Conservation (phyloP, 2,113 vertebrate species). For the Nipponia nippon region DNA sequence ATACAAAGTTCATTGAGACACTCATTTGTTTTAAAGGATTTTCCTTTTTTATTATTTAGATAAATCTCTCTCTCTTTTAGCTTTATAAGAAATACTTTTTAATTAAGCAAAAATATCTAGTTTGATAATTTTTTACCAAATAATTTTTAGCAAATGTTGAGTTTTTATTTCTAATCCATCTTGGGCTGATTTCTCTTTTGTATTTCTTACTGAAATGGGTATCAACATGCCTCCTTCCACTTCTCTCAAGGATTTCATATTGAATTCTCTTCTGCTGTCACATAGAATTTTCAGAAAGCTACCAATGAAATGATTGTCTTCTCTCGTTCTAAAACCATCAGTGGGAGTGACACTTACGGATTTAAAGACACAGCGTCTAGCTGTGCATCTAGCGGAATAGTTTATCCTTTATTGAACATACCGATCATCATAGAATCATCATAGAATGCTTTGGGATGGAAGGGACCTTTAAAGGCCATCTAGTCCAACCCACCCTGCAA, state of each 20-base stretch:
- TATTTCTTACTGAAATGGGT: slow-evolving; percentile 25
- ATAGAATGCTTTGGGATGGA: too few species aligned
- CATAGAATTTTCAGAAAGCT: neutral
- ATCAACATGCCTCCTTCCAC: neutral
- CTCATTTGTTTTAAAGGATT: rapidly evolving
- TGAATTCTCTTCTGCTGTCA: neutral
- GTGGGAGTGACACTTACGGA: neutral
- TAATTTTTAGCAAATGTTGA: neutral
- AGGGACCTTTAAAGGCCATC: too few species aligned
- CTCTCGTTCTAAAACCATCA: slow-evolving; percentile 14
- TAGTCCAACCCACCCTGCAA: too few species aligned
- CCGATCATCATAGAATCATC: too few species aligned
- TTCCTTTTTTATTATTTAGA: neutral
- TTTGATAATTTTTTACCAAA: neutral
- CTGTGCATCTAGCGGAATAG: neutral
- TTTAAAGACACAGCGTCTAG: slow-evolving; percentile 26
- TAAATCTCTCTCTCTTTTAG: neutral
- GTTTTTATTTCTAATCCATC: neutral
- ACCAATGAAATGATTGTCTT: neutral
- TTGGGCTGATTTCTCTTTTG: neutral
- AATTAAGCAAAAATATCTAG: neutral
- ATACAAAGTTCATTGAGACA: neutral
- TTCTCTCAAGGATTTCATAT: slow-evolving; percentile 21
- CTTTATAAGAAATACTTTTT: neutral
- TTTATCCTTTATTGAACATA: neutral